Base-by-base conservation (phyloP, 2,888 invertebrate genomes). In the Endomychus coccineus region DNA sequence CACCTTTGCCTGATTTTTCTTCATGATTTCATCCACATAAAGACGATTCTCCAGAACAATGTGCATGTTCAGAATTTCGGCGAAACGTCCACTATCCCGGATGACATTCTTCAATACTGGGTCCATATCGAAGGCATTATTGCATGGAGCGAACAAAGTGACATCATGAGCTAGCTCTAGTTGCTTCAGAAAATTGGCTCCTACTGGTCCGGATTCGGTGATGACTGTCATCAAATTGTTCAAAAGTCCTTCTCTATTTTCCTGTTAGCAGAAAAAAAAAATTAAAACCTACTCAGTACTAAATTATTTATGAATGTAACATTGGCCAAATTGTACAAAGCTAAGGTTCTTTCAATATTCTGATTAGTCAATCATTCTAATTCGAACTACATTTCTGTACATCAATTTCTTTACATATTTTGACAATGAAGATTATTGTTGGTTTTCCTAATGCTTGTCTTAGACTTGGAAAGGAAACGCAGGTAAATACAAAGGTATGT, bases 61-160 rank as follows among this genome's bases (percentile, higher is more conserved):
- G 65, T 92, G 91, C 58, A 91, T 75, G 52, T 81, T 80, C 33
- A 91, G 66, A 51, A 91, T 83, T 44, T 89, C 84, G 45, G 73
- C 73, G 56, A 89, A 72, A 49, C 76, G 78, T 40, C 78, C 73
- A 49, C 76, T 77, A 59, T 88, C 80, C 45, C 75, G 71, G 34
- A 79, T 66, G 42, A 87, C 73, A 54, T 78, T 75, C 52, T 79
- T 75, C n/a, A 88, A 75, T 44, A 78, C 78, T 12, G 56, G 48
- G 28, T 78, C 74, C 47, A 80, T 78, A 29, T 77, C 75, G 79
- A 89, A 84, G 9, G 91, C 91, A 43, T 82, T 82, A 59, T 92
- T 91, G 55, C 86, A 87, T 1, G 92, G 92, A 2, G 89, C 90
- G 61, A 92, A 86, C 38, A 92, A 71, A 2, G 92, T 92, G 14